Evolutionary conservation across 64 coral and sea anemone genomes (phyloP).

Genomic region (Cladopsammia gracilis): DNA sequence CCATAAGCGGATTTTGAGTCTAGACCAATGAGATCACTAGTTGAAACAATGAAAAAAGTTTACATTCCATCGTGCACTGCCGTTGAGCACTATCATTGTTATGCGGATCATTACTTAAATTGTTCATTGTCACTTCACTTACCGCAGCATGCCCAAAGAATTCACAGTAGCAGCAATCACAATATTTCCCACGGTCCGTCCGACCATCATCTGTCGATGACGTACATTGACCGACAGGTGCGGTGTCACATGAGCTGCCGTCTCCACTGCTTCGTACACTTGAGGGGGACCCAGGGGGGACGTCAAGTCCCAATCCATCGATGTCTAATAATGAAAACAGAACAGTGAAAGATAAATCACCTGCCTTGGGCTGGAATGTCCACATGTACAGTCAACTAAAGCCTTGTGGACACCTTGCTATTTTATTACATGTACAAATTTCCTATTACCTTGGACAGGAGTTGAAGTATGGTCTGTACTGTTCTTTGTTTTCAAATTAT

Average conservation of each 20-base stretch:
- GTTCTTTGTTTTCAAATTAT: too few relatives aligned
- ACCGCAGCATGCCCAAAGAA: constrained; percentile 91
- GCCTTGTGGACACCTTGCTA: too few relatives aligned
- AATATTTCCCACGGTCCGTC: constrained; percentile 84
- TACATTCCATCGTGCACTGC: too few relatives aligned
- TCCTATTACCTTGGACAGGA: too few relatives aligned
- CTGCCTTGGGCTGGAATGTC: background rate
- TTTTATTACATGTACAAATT: too few relatives aligned
- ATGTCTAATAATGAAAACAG: constrained; percentile 1
- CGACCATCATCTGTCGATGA: constrained; percentile 79
- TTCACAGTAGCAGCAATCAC: constrained; percentile 96
- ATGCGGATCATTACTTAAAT: too few relatives aligned
- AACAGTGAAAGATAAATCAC: background rate
- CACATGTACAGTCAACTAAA: too few relatives aligned
- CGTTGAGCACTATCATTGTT: too few relatives aligned
- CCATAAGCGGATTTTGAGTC: too few relatives aligned
- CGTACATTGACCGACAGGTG: constrained; percentile 65
- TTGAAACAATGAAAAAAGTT: too few relatives aligned
- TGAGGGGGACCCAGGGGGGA: constrained; percentile 78
- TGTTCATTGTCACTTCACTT: constrained; percentile 27
- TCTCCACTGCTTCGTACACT: constrained; percentile 88
- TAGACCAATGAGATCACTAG: too few relatives aligned
- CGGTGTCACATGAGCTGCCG: constrained; percentile 87
- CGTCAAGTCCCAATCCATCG: constrained; percentile 71
- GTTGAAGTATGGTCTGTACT: too few relatives aligned